Base-by-base conservation (phyloP, 2,113 vertebrate genomes). In the Blennius ocellaris region DNA sequence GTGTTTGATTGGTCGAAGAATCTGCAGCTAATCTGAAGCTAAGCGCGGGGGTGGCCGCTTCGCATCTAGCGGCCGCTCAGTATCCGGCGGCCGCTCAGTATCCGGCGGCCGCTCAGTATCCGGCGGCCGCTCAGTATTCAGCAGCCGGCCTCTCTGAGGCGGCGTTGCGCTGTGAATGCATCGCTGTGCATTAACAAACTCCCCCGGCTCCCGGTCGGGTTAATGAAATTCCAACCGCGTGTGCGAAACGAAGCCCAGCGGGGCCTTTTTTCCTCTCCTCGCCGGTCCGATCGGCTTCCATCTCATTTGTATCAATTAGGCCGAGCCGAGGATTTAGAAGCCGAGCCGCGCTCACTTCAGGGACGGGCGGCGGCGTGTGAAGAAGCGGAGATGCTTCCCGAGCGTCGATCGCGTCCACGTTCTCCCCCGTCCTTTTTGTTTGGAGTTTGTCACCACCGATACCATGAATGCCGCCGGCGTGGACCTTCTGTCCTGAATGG, bases 291-390 rank as follows among this genome's bases (percentile, higher is more conserved):
- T 16, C 6, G 2, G 59, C 78, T 60, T 57, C 67, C 44, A 10
- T 75, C 81, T 82, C 80, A 73, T 85, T 73, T 77, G 45, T 76
- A 60, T 78, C 69, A 78, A 78, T 85, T 70, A 89, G 69, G 67
- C 50, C 0, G 47, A 6, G 17, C 15, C 53, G 43, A 59, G 59
- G 80, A 85, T 85, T 85, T 62, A 80, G 12, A 11, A 57, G 40
- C 57, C 55, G 38, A 10, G 51, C 1, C 3, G 0, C n/a, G 47
- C 38, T 21, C 17, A 49, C 80, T 30, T 69, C 16, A 12, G 63
- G 59, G 63, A 83, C 12, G 2, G 1, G 1, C 1, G 21, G 8
- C 39, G 7, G 11, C 21, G 21, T 2, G 21, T 30, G 21, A 43
- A 38, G 61, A 43, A 38, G 61, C n/a, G n/a, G n/a, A n/a, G n/a